phyloP scores from a whole-genome alignment of 1,140 invertebrate species.

The Bacillus rossius region DNA sequence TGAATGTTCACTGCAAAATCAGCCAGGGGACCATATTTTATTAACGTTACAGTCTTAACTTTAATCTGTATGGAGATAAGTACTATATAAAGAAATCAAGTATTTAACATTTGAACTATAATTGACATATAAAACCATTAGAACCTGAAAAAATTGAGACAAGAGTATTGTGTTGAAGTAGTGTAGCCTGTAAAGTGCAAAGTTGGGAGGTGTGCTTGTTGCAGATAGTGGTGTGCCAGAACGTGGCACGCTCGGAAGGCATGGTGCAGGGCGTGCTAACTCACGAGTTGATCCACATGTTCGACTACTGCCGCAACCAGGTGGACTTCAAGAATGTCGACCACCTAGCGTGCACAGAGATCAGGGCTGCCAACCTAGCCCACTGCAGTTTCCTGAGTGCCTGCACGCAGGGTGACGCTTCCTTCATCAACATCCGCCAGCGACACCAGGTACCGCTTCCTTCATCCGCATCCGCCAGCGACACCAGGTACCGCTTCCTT shows the following conservation, averaged over 20 bases:
- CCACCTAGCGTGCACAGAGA: constrained; percentile 93
- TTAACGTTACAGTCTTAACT: too few relatives aligned
- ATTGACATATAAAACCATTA: too few relatives aligned
- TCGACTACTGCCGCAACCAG: constrained; percentile 87
- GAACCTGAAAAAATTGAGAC: too few relatives aligned
- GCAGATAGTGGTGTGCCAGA: constrained; percentile 89
- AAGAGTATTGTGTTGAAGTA: too few relatives aligned
- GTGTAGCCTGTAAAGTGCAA: too few relatives aligned
- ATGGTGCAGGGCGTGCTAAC: constrained; percentile 72
- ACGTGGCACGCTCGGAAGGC: constrained; percentile 58
- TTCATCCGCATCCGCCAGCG: constrained; percentile 63
- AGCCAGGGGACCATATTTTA: too few relatives aligned
- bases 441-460: constrained; percentile 69
- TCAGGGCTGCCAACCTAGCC: constrained; percentile 83
- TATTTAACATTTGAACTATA: too few relatives aligned
- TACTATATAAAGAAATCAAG: too few relatives aligned
- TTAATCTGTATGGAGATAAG: too few relatives aligned
- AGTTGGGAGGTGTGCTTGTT: too few relatives aligned
- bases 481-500: constrained; percentile 68
- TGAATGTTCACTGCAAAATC: too few relatives aligned
- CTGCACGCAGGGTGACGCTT: constrained; percentile 67
- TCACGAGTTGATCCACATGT: constrained; percentile 97
- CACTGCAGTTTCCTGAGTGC: constrained; percentile 87
- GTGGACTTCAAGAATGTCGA: constrained; percentile 86
- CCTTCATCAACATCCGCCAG: constrained; percentile 64